Conservation (phyloP, 2,797 vertebrate species). For the Propithecus perrieri region DNA sequence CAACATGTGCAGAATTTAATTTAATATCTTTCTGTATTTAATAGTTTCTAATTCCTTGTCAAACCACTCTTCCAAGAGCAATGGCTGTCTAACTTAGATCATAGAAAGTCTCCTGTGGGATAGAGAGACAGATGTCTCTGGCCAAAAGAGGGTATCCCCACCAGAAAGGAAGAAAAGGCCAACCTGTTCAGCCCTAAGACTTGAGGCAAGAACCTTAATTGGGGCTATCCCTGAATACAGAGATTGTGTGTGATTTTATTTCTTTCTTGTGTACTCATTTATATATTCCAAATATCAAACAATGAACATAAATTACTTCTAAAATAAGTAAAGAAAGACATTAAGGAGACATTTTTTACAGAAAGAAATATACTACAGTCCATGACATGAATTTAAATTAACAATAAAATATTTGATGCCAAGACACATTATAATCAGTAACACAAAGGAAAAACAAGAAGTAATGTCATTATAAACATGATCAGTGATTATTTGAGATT, state of each 20-base stretch:
- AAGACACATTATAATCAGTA: not conserved
- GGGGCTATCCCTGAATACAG: not conserved
- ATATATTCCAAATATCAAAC: conserved; percentile 13
- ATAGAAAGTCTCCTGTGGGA: not conserved
- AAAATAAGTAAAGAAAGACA: conserved; percentile 42
- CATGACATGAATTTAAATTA: conserved; percentile 34
- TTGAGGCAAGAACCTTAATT: not conserved
- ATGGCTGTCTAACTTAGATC: not conserved
- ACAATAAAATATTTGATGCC: not conserved
- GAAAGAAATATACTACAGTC: not conserved
- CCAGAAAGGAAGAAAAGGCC: not conserved
- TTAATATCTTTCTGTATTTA: not conserved
- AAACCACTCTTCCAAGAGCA: not conserved
- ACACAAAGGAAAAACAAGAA: not conserved
- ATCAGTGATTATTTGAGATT: not conserved
- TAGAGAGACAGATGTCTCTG: not conserved
- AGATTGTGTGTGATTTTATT: not conserved
- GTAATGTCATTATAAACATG: not conserved
- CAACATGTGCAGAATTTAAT: not conserved
- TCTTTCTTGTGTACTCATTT: not conserved
- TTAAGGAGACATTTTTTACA: not conserved
- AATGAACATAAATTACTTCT: not conserved
- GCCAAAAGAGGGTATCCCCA: not conserved
- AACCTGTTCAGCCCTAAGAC: not conserved
- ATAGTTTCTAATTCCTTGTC: not conserved